Evolutionary conservation across 2,888 invertebrate genomes (phyloP).

Genomic region (Allolobophora icterica): DNA sequence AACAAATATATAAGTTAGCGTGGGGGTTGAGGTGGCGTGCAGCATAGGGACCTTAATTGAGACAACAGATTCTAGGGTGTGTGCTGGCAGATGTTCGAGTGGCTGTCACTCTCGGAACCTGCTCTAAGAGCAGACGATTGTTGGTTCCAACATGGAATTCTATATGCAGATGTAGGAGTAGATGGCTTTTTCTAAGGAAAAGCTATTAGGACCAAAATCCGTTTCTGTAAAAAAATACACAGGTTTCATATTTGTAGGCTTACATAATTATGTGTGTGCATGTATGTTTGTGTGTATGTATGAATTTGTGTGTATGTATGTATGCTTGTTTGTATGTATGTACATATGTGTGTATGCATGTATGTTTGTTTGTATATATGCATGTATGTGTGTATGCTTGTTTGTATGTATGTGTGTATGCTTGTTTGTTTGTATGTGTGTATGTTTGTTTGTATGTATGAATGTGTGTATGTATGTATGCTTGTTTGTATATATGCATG

Average conservation of each 20-base stretch:
- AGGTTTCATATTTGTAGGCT: background rate
- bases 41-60: background rate
- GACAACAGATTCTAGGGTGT: background rate
- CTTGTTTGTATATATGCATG: no score
- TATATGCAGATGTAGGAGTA: no score
- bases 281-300: background rate
- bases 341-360: background rate
- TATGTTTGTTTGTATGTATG: no score
- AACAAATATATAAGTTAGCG: no score
- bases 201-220: no score
- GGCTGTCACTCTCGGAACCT: background rate
- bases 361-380: background rate
- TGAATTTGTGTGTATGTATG: slow-evolving; percentile 4
- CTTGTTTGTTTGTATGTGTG: no score
- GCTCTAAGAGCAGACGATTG: background rate
- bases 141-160: background rate
- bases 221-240: no score
- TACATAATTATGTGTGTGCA: background rate
- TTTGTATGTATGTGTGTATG: background rate
- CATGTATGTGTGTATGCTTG: slow-evolving; percentile 37
- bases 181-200: background rate
- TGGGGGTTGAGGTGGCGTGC: background rate
- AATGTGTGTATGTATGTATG: no score
- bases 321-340: background rate
- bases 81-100: background rate